Percentiles rank a stretch among this genome's conserved stretches.
Evolutionary conservation across 23 tunicate species (phyloP).

Genomic region (Styela clava): DNA sequence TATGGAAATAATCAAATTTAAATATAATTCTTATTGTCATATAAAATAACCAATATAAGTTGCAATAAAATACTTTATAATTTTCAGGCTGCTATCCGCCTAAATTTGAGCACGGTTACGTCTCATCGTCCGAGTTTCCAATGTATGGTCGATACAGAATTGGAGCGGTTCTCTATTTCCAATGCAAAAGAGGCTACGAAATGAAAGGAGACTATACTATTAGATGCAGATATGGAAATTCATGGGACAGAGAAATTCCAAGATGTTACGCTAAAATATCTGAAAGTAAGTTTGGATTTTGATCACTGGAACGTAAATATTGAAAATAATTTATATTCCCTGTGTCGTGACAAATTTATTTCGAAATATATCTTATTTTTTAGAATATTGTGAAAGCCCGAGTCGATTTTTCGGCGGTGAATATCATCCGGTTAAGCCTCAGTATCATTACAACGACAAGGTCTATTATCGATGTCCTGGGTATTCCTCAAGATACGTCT

Average conservation of each 20-base stretch:
- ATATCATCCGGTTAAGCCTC: slow-evolving; percentile 2
- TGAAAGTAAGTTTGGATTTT: slow-evolving; percentile 1
- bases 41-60: too few relatives aligned
- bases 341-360: too few relatives aligned
- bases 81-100: background rate
- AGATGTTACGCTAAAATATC: background rate
- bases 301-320: background rate
- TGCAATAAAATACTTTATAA: background rate
- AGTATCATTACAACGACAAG: slow-evolving; percentile 15
- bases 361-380: background rate
- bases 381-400: slow-evolving; percentile 22
- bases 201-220: slow-evolving; percentile 2
- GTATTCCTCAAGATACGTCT: background rate
- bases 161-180: background rate
- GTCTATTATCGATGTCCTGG: slow-evolving; percentile 16
- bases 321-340: too few relatives aligned
- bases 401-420: slow-evolving; percentile 17
- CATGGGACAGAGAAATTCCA: slow-evolving; percentile 8
- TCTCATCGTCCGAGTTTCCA: background rate
- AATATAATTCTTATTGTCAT: too few relatives aligned
- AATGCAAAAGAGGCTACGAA: slow-evolving; percentile 7
- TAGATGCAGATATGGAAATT: background rate
- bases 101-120: background rate
- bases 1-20: too few relatives aligned
- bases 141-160: background rate